Conservation (phyloP, 1,140 invertebrate genomes). For the Drosophila kurseongensis region DNA sequence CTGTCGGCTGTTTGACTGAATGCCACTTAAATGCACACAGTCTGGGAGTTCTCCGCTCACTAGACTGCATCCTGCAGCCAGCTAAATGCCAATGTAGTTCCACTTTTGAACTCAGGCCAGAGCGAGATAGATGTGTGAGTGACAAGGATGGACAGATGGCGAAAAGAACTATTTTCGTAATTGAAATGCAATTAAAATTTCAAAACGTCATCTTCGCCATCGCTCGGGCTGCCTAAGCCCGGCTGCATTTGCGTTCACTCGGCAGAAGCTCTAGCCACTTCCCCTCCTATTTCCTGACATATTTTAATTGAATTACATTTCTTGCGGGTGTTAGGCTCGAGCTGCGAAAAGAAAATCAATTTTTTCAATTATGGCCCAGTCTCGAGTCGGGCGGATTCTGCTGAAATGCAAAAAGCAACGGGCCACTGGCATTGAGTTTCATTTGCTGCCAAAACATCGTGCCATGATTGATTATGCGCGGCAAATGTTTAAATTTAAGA, state of each 20-base stretch:
- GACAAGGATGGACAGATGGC: background rate
- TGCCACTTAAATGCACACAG: conserved; percentile 59
- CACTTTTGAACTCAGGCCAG: background rate
- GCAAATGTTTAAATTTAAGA: conserved; percentile 80
- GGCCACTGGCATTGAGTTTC: conserved; percentile 56
- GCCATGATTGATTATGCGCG: conserved; percentile 76
- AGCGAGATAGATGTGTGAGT: background rate
- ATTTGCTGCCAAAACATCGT: conserved; percentile 64
- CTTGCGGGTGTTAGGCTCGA: conserved; percentile 69
- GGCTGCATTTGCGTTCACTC: conserved; percentile 13
- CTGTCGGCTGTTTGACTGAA: conserved; percentile 27
- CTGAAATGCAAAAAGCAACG: conserved; percentile 27
- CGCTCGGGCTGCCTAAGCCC: conserved; percentile 6
- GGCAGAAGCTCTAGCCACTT: background rate
- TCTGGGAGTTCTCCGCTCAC: conserved; percentile 26
- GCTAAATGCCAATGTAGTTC: conserved; percentile 26
- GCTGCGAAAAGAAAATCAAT: conserved; percentile 65
- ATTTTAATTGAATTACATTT: conserved; percentile 82
- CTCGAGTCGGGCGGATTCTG: conserved; percentile 3
- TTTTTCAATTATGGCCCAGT: conserved; percentile 73
- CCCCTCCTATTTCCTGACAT: conserved; percentile 8
- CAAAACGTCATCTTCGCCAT: conserved; percentile 52
- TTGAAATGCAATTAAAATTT: conserved; percentile 81
- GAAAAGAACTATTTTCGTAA: conserved; percentile 70
- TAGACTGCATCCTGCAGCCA: conserved; percentile 24